Base-by-base conservation (phyloP, 2,888 invertebrate genomes). In the Malacosoma neustria region DNA sequence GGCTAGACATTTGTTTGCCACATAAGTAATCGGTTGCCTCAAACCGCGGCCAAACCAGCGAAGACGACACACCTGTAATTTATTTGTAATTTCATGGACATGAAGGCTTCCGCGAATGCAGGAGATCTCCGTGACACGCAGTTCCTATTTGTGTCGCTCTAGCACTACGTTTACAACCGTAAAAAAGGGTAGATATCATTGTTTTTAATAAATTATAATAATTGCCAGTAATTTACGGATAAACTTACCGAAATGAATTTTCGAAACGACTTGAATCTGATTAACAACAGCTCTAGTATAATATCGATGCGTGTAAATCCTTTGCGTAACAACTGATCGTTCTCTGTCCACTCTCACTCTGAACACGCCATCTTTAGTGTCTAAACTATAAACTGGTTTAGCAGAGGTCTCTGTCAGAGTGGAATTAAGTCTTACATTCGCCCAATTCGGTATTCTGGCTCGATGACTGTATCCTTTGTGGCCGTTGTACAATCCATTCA, bases 401-500 rank as follows among this genome's bases (percentile, higher is more conserved):
- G 65, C 75, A 0, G 72, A 73, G 13, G 60, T 54, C 30, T 75
- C 70, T 0, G 73, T 72, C 3, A 86, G 42, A 0, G 86, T 86
- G 0, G 86, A 85, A 43, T 85, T 86, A 0, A 87, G 66, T 11
- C 86, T 63, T 14, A 89, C 71, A 49, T 89, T 89, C 2, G 87
- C 76, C 86, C 88, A 88, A 36, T 85, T 87, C n/a, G 89, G 89
- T 22, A 90, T 87, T 29, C 89, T 76, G 0, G 89, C 89, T 4
- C 89, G 75, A 37, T 85, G 87, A 44, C 89, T 89, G 31, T 85
- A 72, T 0, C 89, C 89, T 1, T 63, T 71, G 4, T 57, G 61
- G 1, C 89, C 89, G 57, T 87, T 89, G 63, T 89, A 89, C 0
- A 89, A 50, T 0, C 89, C 89, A 43, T 89, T 89, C 72, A 89